Base-by-base conservation (phyloP, 2,888 invertebrate genomes). In the Acholoe squamosa region DNA sequence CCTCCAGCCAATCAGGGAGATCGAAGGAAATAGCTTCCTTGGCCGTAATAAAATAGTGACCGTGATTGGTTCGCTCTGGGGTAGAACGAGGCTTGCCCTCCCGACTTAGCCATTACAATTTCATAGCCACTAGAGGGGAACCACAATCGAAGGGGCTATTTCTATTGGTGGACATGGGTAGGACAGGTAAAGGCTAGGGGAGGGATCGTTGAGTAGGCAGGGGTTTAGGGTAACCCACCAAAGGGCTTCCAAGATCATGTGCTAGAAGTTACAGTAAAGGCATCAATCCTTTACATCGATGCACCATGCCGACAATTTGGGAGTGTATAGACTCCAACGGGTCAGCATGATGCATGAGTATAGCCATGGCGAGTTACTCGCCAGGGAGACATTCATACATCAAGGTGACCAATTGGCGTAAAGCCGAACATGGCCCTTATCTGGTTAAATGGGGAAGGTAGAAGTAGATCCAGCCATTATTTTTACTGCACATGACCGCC, bases 101-200 rank as follows among this genome's bases (percentile, higher is more conserved):
- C 86, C 86, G 12, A 54, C 33, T 86, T 28, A 33, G 52, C 52
- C 86, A 86, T 86, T 86, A 86, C 86, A 86, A 86, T 86, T 86
- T 86, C 86, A 86, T 86, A 86, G 86, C 86, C 22, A 7, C 54
- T 61, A 61, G 61, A 61, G 61, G 61, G n/a, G 61, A 61, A 61
- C 22, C 22, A 19, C n/a, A 61, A 61, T 61, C 61, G n/a, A 12
- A 12, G 22, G 43, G 28, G 71, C 71, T 71, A 28, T 71, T 71
- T 61, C 71, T 61, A n/a, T 61, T 22, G 71, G 71, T 5, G 25
- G 71, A 28, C 14, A 3, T 71, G 71, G 31, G 5, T 71, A 25
- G 71, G 71, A 71, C 12, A 71, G 71, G n/a, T 61, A 71, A 14
- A 71, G 71, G 71, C 3, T 71, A n/a, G 25, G 71, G 71, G 25